phyloP scores from a whole-genome alignment of 2,113 vertebrate genomes.

The Sylvia atricapilla region DNA sequence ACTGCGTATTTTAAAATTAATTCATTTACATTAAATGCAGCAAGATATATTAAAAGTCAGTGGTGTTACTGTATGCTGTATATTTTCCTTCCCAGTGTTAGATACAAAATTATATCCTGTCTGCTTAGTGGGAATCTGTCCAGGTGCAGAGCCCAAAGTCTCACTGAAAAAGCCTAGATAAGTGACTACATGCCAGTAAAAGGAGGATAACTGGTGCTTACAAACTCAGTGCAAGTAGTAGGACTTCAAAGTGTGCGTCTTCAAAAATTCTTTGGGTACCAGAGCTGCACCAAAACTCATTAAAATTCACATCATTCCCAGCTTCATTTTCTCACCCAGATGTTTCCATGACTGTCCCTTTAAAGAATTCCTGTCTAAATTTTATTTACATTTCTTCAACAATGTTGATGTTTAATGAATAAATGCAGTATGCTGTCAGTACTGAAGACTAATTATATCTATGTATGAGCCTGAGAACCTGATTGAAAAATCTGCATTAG shows the following conservation, averaged over 20 bases:
- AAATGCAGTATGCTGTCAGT: slow-evolving; percentile 80
- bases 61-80: not conserved
- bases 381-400: slow-evolving; percentile 81
- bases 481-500: slow-evolving; percentile 85
- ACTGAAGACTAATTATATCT: slow-evolving; percentile 82
- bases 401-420: slow-evolving; percentile 84
- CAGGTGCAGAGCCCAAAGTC: not conserved
- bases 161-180: not conserved
- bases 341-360: slow-evolving; percentile 79
- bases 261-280: slow-evolving; percentile 15
- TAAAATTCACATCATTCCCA: slow-evolving; percentile 68
- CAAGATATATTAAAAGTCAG: not conserved
- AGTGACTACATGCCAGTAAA: not conserved
- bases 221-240: not conserved
- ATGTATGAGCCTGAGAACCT: slow-evolving; percentile 76
- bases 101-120: not conserved
- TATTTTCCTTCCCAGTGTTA: not conserved
- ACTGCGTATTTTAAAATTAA: not conserved
- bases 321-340: slow-evolving; percentile 74
- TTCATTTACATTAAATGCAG: not conserved
- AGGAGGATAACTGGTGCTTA: not conserved
- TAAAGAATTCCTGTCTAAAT: slow-evolving; percentile 78
- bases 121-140: not conserved
- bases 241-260: not conserved
- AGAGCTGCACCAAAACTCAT: slow-evolving; percentile 45